Base-by-base conservation (phyloP, 2,113 vertebrate genomes). In the Oryzias celebensis region DNA sequence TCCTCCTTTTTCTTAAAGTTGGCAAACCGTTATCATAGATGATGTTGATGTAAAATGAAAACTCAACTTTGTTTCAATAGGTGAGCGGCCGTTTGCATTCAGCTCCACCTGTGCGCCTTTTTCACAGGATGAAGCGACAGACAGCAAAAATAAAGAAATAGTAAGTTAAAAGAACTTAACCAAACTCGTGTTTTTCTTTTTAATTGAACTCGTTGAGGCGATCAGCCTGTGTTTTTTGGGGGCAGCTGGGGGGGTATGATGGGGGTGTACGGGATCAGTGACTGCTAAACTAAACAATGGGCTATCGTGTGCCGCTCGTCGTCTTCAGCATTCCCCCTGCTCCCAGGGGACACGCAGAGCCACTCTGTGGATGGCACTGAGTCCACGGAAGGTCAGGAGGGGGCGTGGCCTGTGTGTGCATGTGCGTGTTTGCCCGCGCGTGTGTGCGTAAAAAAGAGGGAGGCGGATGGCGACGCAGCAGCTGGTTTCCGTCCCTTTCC, bases 241-340 rank as follows among this genome's bases (percentile, higher is more conserved):
- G 50, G 59, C 53, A 44, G 60, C 31, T 26, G 46, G 20, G 7
- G 1, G 20, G 22, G 31, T 1, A 36, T 18, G 15, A 10, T 48
- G 8, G n/a, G 47, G 52, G 26, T 50, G 52, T 43, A 44, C 55
- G 73, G 75, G 56, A 84, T 85, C 87, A 87, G 71, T 88, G 86
- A 84, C 87, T 89, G 82, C 88, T 82, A 87, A 80, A 78, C 61
- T 71, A 84, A 90, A 91, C 89, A 92, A 91, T 89, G 78, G 84
- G 71, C 65, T 77, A 87, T 91, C 91, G 90, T 91, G 91, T 92
- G 91, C 89, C 91, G 83, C 86, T 89, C 86, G 81, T 85, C 79
- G 81, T 84, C 82, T 68, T 71, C 85, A 63, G 81, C 81, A 87
- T 85, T 86, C 82, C 85, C 83, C 54, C n/a, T 52, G 73, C 70